These are phyloP conservation scores for Pandemis cinnamomeana DNA, from an alignment of 2,888 invertebrate species.

Conservation along the genomic window DNA sequence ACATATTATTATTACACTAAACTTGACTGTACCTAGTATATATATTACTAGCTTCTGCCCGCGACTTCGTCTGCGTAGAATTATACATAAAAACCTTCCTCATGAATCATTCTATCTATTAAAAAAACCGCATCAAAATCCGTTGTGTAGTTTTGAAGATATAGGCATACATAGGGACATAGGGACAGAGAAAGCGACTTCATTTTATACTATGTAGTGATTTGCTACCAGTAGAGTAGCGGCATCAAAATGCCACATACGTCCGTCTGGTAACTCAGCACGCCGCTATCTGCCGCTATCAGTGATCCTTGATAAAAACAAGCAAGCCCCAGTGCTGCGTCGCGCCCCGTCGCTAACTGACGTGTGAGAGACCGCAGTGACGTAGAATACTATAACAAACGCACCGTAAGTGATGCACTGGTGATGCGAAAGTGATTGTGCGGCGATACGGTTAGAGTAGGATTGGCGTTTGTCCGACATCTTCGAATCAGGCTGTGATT, in stretches of 20 bases:
- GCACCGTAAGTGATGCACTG: neutral
- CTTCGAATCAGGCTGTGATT: neutral
- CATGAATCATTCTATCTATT: too few relatives aligned
- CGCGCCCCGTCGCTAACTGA: conserved; percentile 20
- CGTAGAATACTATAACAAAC: conserved; percentile 4
- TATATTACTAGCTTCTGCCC: too few relatives aligned
- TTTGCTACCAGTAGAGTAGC: too few relatives aligned
- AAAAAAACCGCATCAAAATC: too few relatives aligned
- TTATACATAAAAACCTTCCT: too few relatives aligned
- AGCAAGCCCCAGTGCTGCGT: conserved; percentile 27
- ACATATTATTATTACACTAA: too few relatives aligned
- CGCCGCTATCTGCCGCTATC: conserved; percentile 33
- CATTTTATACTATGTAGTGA: too few relatives aligned
- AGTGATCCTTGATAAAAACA: conserved; percentile 12
- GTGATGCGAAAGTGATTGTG: neutral
- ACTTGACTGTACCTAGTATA: too few relatives aligned
- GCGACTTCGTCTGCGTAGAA: too few relatives aligned
- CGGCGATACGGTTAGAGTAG: neutral
- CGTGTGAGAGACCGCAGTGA: conserved; percentile 8
- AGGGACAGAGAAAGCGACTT: too few relatives aligned
- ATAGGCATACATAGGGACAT: too few relatives aligned
- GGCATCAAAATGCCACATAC: neutral
- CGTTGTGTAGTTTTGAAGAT: too few relatives aligned
- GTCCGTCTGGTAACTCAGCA: conserved; percentile 1
- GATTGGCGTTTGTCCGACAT: neutral